Base-by-base conservation (phyloP, 2,888 invertebrate genomes). In the Caenorhabditis panamensis region DNA sequence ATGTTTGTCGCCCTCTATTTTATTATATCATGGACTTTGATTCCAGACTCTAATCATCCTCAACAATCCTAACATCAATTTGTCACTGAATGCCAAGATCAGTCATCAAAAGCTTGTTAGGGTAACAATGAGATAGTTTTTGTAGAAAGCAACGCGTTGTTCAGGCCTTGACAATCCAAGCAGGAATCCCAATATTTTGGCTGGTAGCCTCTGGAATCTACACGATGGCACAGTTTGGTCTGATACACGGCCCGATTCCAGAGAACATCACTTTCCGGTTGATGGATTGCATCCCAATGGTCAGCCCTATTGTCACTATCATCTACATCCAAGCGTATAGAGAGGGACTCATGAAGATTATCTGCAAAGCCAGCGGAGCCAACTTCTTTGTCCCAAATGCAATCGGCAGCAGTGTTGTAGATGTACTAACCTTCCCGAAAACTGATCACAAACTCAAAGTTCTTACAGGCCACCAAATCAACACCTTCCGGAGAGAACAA, bases 251-350 rank as follows among this genome's bases (percentile, higher is more conserved):
- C 1, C 73, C 73, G 11, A 66, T 80, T 37, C 68, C 66, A 0
- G 80, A 81, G 24, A 75, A 76, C n/a, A 63, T 75, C 16, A 76
- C 76, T 0, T 80, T 80, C 26, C 56, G 76, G 31, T 22, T 64
- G 5, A 82, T 78, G 82, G 78, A 78, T 20, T 75, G 75, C 44
- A 59, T 75, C 28, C 75, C 75, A n/a, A 61, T 61, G 75, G 41
- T 64, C n/a, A 59, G 59, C n/a, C 75, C 66, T 0, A 20, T 75
- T n/a, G 75, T 59, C 28, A 66, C 75, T 9, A 58, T 75, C 6
- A 11, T 28, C 16, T 75, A 58, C 41, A 66, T 75, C 36, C 37
- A 49, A n/a, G 54, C 75, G 4, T 75, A 75, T n/a, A 58, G 71
- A 62, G 54, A 72, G 16, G 62, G 62, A 3, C 63, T 72, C 4